Evolutionary conservation across 1,140 invertebrate species (phyloP).

Genomic region (Nasonia giraulti): DNA sequence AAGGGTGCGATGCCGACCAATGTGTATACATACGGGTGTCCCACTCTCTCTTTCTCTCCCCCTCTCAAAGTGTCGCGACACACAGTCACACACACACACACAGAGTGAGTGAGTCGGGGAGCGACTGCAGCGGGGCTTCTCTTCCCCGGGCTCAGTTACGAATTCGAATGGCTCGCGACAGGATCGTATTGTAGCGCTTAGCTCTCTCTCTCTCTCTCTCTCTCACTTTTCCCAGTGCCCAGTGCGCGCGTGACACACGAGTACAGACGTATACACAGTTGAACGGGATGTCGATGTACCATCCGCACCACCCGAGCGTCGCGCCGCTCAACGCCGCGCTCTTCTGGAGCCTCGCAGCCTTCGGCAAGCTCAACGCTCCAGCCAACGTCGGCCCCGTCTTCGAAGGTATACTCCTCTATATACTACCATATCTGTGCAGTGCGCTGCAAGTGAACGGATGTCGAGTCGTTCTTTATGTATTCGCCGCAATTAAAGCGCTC

Average conservation of each 20-base stretch:
- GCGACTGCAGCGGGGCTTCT: neutral
- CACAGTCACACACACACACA: neutral
- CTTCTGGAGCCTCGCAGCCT: slow-evolving; percentile 51
- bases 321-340: slow-evolving; percentile 44
- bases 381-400: neutral
- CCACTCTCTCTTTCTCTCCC: slow-evolving; percentile 18
- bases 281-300: slow-evolving; percentile 43
- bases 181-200: neutral
- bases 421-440: neutral
- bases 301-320: slow-evolving; percentile 18
- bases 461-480: neutral
- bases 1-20: slow-evolving; percentile 5
- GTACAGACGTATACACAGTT: neutral
- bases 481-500: neutral
- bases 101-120: neutral
- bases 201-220: no score
- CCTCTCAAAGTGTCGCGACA: neutral
- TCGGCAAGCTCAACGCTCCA: slow-evolving; percentile 21
- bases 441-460: neutral
- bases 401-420: slow-evolving; percentile 24
- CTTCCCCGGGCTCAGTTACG: slow-evolving; percentile 41
- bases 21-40: slow-evolving; percentile 8
- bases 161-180: slow-evolving; percentile 45
- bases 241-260: neutral
- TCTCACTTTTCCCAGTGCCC: no score